phyloP scores from a whole-genome alignment of 2,797 vertebrate species.

The Nasua narica region DNA sequence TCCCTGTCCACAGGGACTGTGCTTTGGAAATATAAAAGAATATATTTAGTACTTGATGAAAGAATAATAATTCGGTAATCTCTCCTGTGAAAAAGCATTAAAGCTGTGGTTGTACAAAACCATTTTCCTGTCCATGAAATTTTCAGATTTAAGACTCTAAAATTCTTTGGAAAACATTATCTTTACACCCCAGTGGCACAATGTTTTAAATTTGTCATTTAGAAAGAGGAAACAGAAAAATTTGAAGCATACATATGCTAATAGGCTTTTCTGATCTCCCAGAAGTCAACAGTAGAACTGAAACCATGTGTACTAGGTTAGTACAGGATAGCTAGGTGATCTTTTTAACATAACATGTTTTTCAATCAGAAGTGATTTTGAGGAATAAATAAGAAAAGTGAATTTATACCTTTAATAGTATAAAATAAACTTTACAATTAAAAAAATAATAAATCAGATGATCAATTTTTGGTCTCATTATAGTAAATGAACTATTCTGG shows the following conservation, averaged over 20 bases:
- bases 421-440: background rate
- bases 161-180: slow-evolving; percentile 44
- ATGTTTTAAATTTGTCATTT: slow-evolving; percentile 33
- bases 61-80: slow-evolving; percentile 69
- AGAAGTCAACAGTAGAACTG: background rate
- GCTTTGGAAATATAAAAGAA: slow-evolving; percentile 48
- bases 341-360: background rate
- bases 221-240: slow-evolving; percentile 16
- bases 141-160: slow-evolving; percentile 48
- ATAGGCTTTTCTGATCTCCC: background rate
- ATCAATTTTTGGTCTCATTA: background rate
- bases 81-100: slow-evolving; percentile 22
- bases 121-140: slow-evolving; percentile 47
- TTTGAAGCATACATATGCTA: background rate
- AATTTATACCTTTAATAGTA: background rate
- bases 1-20: slow-evolving; percentile 34
- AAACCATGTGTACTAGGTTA: background rate
- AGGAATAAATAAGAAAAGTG: background rate
- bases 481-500: background rate
- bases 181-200: background rate
- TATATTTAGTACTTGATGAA: slow-evolving; percentile 68
- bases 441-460: background rate
- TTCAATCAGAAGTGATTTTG: background rate
- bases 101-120: slow-evolving; percentile 21
- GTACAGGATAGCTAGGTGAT: background rate